These are phyloP conservation scores for Chirona hameri DNA, from an alignment of 2,888 invertebrate species.

Conservation along the genomic window DNA sequence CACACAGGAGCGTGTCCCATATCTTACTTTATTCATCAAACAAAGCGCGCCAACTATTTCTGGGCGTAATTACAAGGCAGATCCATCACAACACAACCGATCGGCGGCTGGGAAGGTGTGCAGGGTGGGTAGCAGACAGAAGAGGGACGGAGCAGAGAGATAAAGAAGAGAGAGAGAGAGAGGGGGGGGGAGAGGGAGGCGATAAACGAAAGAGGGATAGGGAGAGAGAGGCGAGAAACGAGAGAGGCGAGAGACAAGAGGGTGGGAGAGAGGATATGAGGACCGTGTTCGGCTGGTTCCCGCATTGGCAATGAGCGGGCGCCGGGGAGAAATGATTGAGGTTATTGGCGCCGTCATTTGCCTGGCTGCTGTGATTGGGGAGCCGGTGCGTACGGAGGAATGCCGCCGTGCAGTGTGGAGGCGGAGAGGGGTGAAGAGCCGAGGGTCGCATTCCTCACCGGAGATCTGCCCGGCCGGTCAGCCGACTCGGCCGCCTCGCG, in stretches of 20 bases:
- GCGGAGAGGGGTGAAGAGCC: neutral
- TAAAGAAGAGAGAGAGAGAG: no score
- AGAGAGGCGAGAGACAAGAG: no score
- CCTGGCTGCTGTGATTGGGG: neutral
- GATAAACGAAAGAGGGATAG: no score
- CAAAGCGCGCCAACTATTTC: neutral
- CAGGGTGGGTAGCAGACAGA: no score
- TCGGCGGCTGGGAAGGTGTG: neutral
- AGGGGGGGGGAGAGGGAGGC: no score
- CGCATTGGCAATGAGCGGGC: neutral
- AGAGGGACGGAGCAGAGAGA: no score
- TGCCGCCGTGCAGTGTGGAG: neutral
- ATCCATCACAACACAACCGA: neutral
- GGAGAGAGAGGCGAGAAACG: no score
- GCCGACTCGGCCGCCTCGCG: no score
- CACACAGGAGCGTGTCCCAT: neutral
- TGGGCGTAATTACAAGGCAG: neutral
- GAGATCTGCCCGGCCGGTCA: no score
- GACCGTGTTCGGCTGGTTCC: neutral
- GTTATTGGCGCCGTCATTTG: neutral
- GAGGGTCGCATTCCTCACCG: neutral
- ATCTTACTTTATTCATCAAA: neutral
- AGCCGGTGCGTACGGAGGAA: neutral
- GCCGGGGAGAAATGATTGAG: neutral
- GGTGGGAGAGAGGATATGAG: no score